phyloP scores from a whole-genome alignment of 2,113 vertebrate species.

The Sylvietta virens region DNA sequence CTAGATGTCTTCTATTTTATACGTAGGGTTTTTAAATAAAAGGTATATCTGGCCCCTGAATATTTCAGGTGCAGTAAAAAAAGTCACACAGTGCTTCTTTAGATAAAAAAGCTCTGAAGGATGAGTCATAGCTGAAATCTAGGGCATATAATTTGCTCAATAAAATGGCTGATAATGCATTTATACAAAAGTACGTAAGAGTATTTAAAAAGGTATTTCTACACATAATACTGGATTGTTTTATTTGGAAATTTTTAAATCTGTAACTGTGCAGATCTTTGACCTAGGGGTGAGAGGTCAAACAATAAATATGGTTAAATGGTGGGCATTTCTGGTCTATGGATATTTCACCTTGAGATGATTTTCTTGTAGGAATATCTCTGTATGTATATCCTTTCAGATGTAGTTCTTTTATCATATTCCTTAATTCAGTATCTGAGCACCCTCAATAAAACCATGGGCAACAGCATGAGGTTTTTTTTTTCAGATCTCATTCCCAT shows the following conservation, averaged over 20 bases:
- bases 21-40: background rate
- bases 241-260: slow-evolving; percentile 14
- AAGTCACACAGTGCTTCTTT: background rate
- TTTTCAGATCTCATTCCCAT: background rate
- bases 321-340: background rate
- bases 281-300: slow-evolving; percentile 41
- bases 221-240: background rate
- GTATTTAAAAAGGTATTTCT: slow-evolving; percentile 7
- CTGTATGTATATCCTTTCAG: background rate
- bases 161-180: background rate
- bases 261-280: slow-evolving; percentile 26
- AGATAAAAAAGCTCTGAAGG: background rate
- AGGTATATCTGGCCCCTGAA: background rate
- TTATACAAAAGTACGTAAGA: background rate
- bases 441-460: background rate
- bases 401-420: background rate
- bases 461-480: background rate
- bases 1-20: background rate
- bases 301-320: slow-evolving; percentile 51
- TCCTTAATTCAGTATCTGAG: background rate
- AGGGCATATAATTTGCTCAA: background rate
- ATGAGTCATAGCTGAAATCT: background rate
- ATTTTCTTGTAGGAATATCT: background rate
- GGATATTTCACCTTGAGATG: background rate
- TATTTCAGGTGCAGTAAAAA: background rate